Conservation (phyloP, 2,888 invertebrate genomes). For the Acanthosepion lycidas region DNA sequence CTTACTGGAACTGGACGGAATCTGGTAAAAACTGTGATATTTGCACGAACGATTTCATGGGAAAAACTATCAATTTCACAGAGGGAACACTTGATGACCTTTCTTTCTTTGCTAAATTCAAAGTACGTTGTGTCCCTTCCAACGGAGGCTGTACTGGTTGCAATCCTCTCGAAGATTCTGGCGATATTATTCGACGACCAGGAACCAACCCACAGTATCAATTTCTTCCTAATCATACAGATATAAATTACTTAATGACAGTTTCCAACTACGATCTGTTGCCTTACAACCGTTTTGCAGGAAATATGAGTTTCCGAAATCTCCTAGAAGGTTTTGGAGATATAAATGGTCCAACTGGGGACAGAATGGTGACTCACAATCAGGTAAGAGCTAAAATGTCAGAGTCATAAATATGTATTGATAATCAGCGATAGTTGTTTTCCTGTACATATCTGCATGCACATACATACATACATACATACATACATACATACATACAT, state of each 20-base stretch:
- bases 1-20: conserved; percentile 51
- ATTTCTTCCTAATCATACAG: not conserved
- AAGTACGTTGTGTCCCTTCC: not conserved
- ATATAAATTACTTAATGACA: conserved; percentile 24
- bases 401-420: too few relatives aligned
- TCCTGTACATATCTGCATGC: too few relatives aligned
- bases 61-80: not conserved
- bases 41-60: conserved; percentile 46
- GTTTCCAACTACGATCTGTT: conserved; percentile 15
- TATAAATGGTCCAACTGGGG: conserved; percentile 38
- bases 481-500: too few relatives aligned
- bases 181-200: conserved; percentile 24
- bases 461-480: too few relatives aligned
- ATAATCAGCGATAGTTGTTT: too few relatives aligned
- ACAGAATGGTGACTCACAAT: conserved; percentile 40
- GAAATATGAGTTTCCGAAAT: conserved; percentile 46
- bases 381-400: not conserved
- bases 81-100: not conserved
- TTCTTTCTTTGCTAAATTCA: conserved; percentile 33
- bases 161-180: not conserved
- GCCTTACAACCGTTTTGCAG: not conserved
- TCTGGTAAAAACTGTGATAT: conserved; percentile 44
- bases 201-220: not conserved
- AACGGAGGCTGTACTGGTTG: not conserved
- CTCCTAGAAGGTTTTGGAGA: conserved; percentile 45